These are phyloP conservation scores for Elysia chlorotica DNA, from an alignment of 1,140 invertebrate genomes.

Conservation along the genomic window DNA sequence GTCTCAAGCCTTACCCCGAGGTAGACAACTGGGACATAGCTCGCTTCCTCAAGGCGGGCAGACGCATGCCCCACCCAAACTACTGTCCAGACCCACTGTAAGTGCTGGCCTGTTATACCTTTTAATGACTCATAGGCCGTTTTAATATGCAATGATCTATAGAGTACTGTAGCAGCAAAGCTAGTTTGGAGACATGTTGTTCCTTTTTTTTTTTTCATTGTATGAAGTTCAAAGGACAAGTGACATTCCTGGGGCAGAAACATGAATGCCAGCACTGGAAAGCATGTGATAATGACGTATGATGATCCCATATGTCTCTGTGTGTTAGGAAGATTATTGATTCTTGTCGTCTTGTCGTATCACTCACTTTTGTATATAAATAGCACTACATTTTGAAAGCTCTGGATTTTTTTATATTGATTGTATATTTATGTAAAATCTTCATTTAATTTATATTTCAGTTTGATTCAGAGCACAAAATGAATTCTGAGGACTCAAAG, in stretches of 20 bases:
- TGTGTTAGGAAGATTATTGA: too few relatives aligned
- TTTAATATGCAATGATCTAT: not conserved
- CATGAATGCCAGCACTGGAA: not conserved
- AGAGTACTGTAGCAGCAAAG: not conserved
- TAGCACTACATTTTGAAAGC: too few relatives aligned
- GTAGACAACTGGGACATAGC: conserved; percentile 92
- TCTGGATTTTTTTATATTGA: too few relatives aligned
- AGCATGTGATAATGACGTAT: too few relatives aligned
- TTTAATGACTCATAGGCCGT: not conserved
- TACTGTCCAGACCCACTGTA: conserved; percentile 78
- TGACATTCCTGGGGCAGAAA: not conserved
- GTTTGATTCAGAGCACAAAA: too few relatives aligned
- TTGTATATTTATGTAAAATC: too few relatives aligned
- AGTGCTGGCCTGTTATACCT: conserved; percentile 31
- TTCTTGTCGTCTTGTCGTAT: too few relatives aligned
- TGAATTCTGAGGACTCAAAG: too few relatives aligned
- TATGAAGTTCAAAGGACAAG: not conserved
- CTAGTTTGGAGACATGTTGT: not conserved
- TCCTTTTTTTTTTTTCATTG: not conserved
- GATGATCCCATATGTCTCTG: too few relatives aligned
- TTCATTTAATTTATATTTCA: too few relatives aligned
- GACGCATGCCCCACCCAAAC: conserved; percentile 83
- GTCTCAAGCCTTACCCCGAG: conserved; percentile 83
- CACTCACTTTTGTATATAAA: too few relatives aligned
- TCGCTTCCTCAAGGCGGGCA: conserved; percentile 83